Base-by-base conservation (phyloP, 2,888 invertebrate species). In the Drosophila parthenogenetica region DNA sequence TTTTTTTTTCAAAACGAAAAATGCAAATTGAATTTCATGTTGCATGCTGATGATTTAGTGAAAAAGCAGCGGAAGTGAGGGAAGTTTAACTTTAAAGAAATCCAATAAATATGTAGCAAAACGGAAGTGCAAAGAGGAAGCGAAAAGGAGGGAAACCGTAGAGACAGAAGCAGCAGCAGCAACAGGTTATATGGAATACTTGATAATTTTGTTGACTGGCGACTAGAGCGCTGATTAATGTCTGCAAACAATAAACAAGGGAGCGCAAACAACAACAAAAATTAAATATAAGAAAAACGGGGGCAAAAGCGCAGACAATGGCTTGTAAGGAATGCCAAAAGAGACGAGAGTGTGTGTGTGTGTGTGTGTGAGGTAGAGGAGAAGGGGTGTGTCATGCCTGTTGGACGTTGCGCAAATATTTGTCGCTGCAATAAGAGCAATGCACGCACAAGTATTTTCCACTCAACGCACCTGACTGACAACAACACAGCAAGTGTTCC, bases 381-480 rank as follows among this genome's bases (percentile, higher is more conserved):
- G n/a, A 13, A 22, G 25, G 7, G 32, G 45, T 5, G 40, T 40
- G 19, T 45, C 35, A 45, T 22, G 59, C 39, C 53, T 58, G 65
- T 43, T 46, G 62, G 48, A 58, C 58, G 74, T 64, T 81, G 82
- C 62, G 81, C 75, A 82, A 82, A 89, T 84, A 84, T 87, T 86
- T 84, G 81, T 77, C 73, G 74, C 70, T 65, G 70, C 69, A 89
- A 88, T 89, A 89, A 83, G 89, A 85, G 84, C 84, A 85, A 89
- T 75, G 84, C 71, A 86, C 90, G 78, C 84, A 69, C 69, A 74
- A 77, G 85, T 73, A 89, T 87, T 86, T 87, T 75, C 69, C 72
- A 87, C 89, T 37, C 89, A 46, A 69, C 81, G 87, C 77, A 87
- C 87, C 83, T 86, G 86, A 77, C 69, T 54, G 69, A 45, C 51